Base-by-base conservation (phyloP, 2,888 invertebrate genomes). In the Sphaerophoria taeniata region DNA sequence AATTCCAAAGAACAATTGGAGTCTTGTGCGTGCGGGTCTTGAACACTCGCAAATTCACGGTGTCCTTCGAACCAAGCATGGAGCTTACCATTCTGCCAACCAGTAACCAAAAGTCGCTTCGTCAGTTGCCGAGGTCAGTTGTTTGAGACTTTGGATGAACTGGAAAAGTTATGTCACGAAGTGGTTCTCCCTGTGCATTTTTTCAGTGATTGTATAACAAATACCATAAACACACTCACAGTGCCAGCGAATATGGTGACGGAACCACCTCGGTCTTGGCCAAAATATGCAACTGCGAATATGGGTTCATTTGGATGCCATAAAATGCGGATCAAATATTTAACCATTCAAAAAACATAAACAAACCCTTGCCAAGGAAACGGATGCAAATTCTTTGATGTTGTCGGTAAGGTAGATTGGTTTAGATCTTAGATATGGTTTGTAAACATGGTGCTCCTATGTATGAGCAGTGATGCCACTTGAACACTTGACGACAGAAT, bases 11-110 rank as follows among this genome's bases (percentile, higher is more conserved):
- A 24, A 94, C 94, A 67, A 95, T 93, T 4, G 95, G 95, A 14
- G 95, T 94, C 91, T 94, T 95, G 88, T 96, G 95, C n/a, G n/a
- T n/a, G 95, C 6, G 95, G 95, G 0, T 92, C 92, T 89, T 94
- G 95, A 73, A 95, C 93, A 85, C 93, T 94, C 80, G 94, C 93
- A 92, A 96, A 96, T 69, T 95, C 94, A 14, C 93, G 93, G 56
- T 94, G 93, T n/a, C 95, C 95, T 86, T 95, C 95, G 88, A 95
- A 94, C 97, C 97, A 97, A 51, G 97, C 94, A 89, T 95, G 94
- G 5, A 99, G 93, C 90, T 98, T 97, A 7, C 98, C 98, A 89
- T 95, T 97, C 92, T 98, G 98, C 97, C 98, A 98, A 5, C 97
- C 98, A 53, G 96, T 96, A 2, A 96, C 96, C 69, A 99, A 92